Evolutionary conservation across 2,797 vertebrate genomes (phyloP).

Genomic region (Lutjanus argentimaculatus): DNA sequence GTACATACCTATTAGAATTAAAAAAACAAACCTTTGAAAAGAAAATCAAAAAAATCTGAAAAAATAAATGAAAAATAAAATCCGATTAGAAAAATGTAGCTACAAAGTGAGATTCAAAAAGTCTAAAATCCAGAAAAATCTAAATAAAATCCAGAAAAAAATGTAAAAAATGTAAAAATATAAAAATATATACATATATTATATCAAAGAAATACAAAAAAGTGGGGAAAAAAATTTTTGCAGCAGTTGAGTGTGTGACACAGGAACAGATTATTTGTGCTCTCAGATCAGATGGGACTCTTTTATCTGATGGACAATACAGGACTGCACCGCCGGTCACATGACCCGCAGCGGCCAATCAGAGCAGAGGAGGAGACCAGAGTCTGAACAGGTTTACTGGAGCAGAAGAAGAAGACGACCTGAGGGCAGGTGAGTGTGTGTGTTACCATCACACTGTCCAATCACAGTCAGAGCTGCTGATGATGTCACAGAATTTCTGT

Average conservation of each 20-base stretch:
- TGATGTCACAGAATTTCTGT: background rate
- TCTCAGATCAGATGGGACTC: conserved; percentile 33
- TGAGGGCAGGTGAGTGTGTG: conserved; percentile 40
- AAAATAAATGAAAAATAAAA: background rate
- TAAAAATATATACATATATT: too few relatives aligned
- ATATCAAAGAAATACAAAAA: background rate
- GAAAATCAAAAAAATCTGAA: background rate
- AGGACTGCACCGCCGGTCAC: conserved; percentile 24
- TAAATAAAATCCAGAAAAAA: background rate
- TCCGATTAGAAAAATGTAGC: background rate
- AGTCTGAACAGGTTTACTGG: conserved; percentile 65
- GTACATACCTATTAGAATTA: too few relatives aligned
- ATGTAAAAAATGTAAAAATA: background rate
- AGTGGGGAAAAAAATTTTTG: too few relatives aligned
- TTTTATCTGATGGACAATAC: conserved; percentile 66
- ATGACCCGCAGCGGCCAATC: conserved; percentile 66
- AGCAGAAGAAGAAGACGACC: conserved; percentile 68
- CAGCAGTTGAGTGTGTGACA: background rate
- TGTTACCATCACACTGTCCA: conserved; percentile 20
- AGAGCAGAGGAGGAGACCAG: background rate
- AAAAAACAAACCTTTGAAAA: background rate
- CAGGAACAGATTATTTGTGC: conserved; percentile 31
- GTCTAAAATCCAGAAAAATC: background rate
- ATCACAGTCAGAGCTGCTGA: conserved; percentile 37
- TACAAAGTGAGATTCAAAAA: background rate